Conservation (phyloP, 2,797 vertebrate species). For the Chelon auratus region DNA sequence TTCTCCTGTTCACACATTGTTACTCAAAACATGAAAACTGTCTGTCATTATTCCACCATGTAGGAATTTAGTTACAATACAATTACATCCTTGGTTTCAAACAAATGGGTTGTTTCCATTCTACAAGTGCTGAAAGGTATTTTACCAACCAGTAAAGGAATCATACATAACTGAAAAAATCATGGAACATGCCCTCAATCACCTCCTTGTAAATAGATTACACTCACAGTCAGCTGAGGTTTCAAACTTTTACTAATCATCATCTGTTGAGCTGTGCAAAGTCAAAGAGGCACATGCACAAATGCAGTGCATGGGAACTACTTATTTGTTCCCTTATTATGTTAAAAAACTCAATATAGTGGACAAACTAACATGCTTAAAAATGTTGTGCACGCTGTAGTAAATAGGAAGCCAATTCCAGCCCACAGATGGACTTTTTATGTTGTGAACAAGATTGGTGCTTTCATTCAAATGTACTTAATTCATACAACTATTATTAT, state of each 20-base stretch:
- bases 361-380: neutral
- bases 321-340: neutral
- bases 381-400: neutral
- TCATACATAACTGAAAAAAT: constrained; percentile 12
- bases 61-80: neutral
- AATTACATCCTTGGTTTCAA: neutral
- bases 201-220: neutral
- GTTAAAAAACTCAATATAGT: neutral
- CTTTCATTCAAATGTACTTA: constrained; percentile 41
- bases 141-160: constrained; percentile 21
- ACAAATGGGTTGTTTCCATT: neutral
- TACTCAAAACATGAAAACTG: neutral
- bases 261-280: too few relatives aligned
- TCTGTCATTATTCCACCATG: neutral
- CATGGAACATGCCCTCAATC: neutral
- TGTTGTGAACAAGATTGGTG: constrained; percentile 22
- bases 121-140: neutral
- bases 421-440: constrained; percentile 7
- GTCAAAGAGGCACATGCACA: too few relatives aligned
- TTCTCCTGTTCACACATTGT: too few relatives aligned
- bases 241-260: too few relatives aligned
- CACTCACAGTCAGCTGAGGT: too few relatives aligned
- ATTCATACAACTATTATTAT: constrained; percentile 53
- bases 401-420: neutral
- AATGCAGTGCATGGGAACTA: neutral